phyloP scores from a whole-genome alignment of 2,888 invertebrate genomes.

The Ectemnius lituratus region DNA sequence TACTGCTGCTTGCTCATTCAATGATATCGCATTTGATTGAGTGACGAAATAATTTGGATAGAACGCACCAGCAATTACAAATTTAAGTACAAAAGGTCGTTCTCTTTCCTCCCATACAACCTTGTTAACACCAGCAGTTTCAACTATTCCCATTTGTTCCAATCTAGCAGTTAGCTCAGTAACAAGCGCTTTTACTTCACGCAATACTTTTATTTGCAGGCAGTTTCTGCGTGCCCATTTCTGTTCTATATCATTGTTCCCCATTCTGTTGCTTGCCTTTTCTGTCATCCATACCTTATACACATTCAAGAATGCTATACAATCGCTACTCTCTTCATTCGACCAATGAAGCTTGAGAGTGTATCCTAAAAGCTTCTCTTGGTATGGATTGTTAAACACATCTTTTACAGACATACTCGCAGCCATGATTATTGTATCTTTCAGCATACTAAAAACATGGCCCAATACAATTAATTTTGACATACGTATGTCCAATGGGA shows the following conservation, averaged over 20 bases:
- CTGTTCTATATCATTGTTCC: slow-evolving; percentile 78
- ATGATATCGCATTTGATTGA: slow-evolving; percentile 76
- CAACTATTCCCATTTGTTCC: slow-evolving; percentile 81
- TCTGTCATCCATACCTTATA: slow-evolving; percentile 88
- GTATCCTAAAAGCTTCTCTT: slow-evolving; percentile 84
- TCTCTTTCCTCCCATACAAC: slow-evolving; percentile 79
- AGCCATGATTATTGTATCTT: slow-evolving; percentile 92
- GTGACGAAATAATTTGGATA: slow-evolving; percentile 94
- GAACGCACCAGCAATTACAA: slow-evolving; percentile 92
- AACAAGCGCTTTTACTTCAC: slow-evolving; percentile 86
- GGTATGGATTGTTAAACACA: slow-evolving; percentile 87
- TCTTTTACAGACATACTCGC: slow-evolving; percentile 90
- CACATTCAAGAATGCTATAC: slow-evolving; percentile 88
- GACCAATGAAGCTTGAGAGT: slow-evolving; percentile 90
- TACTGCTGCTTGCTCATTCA: slow-evolving; percentile 82
- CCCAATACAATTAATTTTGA: slow-evolving; percentile 93
- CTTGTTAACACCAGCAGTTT: slow-evolving; percentile 77
- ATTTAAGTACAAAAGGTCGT: slow-evolving; percentile 83
- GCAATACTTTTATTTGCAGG: slow-evolving; percentile 85
- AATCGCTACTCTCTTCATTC: slow-evolving; percentile 90
- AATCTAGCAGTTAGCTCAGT: slow-evolving; percentile 85
- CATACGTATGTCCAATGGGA: slow-evolving; percentile 91
- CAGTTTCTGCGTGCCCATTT: slow-evolving; percentile 86
- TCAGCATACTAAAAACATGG: slow-evolving; percentile 89
- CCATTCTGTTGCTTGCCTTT: slow-evolving; percentile 81